Base-by-base conservation (phyloP, 2,888 invertebrate genomes). In the Sepioteuthis lessoniana region DNA sequence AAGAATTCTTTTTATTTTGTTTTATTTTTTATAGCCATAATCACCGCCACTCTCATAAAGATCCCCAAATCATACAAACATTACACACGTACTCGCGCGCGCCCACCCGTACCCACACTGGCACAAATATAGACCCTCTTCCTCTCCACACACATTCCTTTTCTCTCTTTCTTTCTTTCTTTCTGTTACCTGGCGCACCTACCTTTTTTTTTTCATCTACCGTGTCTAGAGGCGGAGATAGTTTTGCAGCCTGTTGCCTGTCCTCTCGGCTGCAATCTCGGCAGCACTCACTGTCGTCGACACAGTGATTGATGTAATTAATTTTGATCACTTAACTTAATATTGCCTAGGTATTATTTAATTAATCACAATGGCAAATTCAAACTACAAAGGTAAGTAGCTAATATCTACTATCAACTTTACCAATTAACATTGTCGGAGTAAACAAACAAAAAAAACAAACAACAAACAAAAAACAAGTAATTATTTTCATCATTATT, bases 281-380 rank as follows among this genome's bases (percentile, higher is more conserved):
- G 60, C 60, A 60, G 76, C n/a, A 35, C 76, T 76, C n/a, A 35
- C n/a, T 35, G 76, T 16, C 76, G 35, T 7, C 42, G 42, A 42
- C 42, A 76, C 76, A 35, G 16, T 76, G 76, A 76, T 76, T 76
- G n/a, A n/a, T 76, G n/a, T 76, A 76, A 76, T 76, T 76, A 76
- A 76, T 76, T 35, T 76, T 76, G n/a, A 76, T 76, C 76, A 35
- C 76, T 76, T 76, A 76, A 76, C 35, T 76, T 76, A 16, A 76
- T 76, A 35, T n/a, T 19, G 76, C 76, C 76, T n/a, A 8, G 42
- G 42, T 42, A 42, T 42, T 76, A 76, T 31, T 31, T 76, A 35
- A n/a, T 76, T 16, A 76, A 76, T 76, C n/a, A 76, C 76, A 76
- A 76, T 76, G 76, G 76, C n/a, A n/a, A 76, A 76, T 76, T 76